phyloP scores from a whole-genome alignment of 2,888 invertebrate species.

The Mechanitis mazaeus region DNA sequence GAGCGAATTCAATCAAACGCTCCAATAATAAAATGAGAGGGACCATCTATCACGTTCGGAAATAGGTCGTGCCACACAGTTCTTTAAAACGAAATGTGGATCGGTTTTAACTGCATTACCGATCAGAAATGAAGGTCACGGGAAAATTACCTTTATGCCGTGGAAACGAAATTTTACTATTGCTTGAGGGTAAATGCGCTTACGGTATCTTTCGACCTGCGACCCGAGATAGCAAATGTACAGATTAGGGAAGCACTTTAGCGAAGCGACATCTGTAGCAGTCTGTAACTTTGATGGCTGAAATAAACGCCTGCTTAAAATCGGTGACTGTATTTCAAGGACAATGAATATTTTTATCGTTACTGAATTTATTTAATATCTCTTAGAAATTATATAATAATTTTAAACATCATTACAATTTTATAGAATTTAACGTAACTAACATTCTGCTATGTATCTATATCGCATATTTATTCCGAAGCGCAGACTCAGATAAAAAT shows the following conservation, averaged over 20 bases:
- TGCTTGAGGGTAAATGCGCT: conserved; percentile 36
- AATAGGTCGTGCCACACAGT: conserved; percentile 51
- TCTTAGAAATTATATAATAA: conserved; percentile 4
- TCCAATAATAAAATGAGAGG: conserved; percentile 42
- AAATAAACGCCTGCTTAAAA: conserved; percentile 48
- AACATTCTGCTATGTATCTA: too few relatives aligned
- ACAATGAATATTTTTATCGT: conserved; percentile 3
- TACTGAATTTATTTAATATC: not conserved
- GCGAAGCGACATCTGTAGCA: conserved; percentile 26
- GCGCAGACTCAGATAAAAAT: conserved; percentile 15
- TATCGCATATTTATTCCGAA: conserved; percentile 1
- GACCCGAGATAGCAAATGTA: conserved; percentile 57
- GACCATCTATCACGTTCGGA: conserved; percentile 54
- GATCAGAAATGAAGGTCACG: conserved; percentile 28
- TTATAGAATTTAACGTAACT: too few relatives aligned
- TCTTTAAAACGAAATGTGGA: conserved; percentile 40
- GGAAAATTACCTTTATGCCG: conserved; percentile 44
- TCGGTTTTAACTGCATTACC: conserved; percentile 37
- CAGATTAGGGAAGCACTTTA: conserved; percentile 54
- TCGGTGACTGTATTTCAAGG: conserved; percentile 19
- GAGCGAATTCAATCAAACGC: conserved; percentile 34
- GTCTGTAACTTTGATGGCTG: conserved; percentile 48
- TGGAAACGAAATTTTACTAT: conserved; percentile 38
- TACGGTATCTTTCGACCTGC: conserved; percentile 65
- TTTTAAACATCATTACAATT: not conserved